These are phyloP conservation scores for Mesocricetus auratus DNA, from an alignment of 2,113 vertebrate genomes.

Conservation along the genomic window DNA sequence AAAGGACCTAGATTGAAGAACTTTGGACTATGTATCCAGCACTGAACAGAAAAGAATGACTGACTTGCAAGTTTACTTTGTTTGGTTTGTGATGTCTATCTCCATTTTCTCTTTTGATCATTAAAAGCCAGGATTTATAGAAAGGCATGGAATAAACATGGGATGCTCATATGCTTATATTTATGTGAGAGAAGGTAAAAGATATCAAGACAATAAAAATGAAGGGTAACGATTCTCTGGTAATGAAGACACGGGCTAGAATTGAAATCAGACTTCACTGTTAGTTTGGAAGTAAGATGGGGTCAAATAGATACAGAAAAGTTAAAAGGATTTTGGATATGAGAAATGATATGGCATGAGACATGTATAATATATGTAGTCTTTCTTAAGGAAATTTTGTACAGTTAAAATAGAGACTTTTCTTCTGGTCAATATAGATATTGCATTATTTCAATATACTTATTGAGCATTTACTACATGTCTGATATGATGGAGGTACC, in stretches of 20 bases:
- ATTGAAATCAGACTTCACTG: not conserved
- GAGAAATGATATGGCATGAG: not conserved
- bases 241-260: not conserved
- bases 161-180: not conserved
- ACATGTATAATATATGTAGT: not conserved
- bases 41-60: not conserved
- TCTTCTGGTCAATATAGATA: not conserved
- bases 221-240: not conserved
- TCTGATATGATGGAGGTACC: not conserved
- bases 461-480: not conserved
- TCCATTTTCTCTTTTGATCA: not conserved
- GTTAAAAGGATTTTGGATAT: not conserved
- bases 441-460: not conserved
- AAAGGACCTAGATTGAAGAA: not conserved
- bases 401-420: not conserved
- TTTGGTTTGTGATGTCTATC: not conserved
- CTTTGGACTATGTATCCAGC: not conserved
- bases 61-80: not conserved
- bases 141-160: not conserved
- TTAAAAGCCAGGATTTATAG: not conserved
- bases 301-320: not conserved
- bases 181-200: slow-evolving; percentile 1
- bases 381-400: not conserved
- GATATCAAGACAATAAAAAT: not conserved
- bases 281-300: not conserved